Conservation (phyloP, 2,888 invertebrate genomes). For the Omphaloscelis lunosa region DNA sequence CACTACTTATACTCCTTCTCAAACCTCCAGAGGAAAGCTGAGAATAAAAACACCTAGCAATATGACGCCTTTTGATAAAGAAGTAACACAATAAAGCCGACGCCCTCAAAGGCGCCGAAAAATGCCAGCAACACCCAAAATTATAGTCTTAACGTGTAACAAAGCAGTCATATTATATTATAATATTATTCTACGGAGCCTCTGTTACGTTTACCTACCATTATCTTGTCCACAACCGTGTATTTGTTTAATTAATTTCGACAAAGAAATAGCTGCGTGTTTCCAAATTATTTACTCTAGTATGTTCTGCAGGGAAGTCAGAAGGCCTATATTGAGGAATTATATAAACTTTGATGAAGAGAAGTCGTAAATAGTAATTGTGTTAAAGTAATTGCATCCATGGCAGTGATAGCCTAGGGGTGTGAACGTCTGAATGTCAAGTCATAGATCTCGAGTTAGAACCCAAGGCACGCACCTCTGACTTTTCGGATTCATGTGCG, state of each 20-base stretch:
- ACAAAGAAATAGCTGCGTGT: slow-evolving; percentile 73
- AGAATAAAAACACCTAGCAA: slow-evolving; percentile 18
- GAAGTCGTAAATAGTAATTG: not conserved
- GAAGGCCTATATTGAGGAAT: slow-evolving; percentile 21
- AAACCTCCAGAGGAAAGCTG: not conserved
- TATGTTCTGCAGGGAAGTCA: slow-evolving; percentile 34
- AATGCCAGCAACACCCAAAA: slow-evolving; percentile 57
- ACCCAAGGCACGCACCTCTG: no score
- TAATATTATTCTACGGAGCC: slow-evolving; percentile 53
- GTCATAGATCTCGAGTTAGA: no score
- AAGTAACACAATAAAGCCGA: slow-evolving; percentile 39
- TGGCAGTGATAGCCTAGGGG: no score
- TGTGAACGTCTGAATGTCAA: no score
- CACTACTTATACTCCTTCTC: not conserved
- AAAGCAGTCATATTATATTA: slow-evolving; percentile 57
- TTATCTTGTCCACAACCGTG: slow-evolving; percentile 60
- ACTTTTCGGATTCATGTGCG: no score
- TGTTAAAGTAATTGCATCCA: no score
- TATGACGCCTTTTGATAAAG: slow-evolving; percentile 31
- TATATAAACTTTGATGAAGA: not conserved
- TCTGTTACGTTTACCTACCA: slow-evolving; percentile 44
- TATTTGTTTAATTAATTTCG: slow-evolving; percentile 74
- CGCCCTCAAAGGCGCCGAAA: slow-evolving; percentile 50
- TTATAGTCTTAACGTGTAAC: slow-evolving; percentile 58
- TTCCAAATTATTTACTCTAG: slow-evolving; percentile 78